Evolutionary conservation across 2,797 vertebrate species (phyloP).

Genomic region (Gambelia wislizenii): DNA sequence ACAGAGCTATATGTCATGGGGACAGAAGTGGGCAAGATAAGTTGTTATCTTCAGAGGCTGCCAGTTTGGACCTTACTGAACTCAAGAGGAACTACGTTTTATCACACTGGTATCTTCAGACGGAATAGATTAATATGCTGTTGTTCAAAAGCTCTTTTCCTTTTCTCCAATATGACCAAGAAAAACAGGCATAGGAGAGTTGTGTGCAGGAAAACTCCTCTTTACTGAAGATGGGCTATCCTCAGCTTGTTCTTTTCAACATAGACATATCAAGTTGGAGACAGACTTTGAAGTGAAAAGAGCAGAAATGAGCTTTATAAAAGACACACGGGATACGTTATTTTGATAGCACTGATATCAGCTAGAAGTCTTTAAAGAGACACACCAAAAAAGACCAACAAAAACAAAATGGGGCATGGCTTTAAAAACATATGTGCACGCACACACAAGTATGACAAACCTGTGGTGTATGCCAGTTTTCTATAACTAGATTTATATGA

Average conservation of each 20-base stretch:
- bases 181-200: background rate
- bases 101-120: background rate
- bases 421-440: background rate
- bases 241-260: background rate
- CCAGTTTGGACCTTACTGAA: background rate
- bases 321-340: background rate
- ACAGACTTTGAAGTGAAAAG: background rate
- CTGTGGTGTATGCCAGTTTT: background rate
- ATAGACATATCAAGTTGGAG: background rate
- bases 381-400: too few species aligned
- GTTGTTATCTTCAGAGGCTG: background rate
- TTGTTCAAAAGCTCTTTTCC: background rate
- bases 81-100: background rate
- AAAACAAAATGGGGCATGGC: background rate
- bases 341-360: background rate
- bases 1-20: background rate
- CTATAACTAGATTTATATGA: background rate
- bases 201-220: background rate
- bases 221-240: background rate
- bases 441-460: background rate
- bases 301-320: background rate
- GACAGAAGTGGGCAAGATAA: background rate
- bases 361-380: background rate
- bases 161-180: background rate
- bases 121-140: background rate